These are phyloP conservation scores for Agriopis marginaria DNA, from an alignment of 2,888 invertebrate species.

Conservation along the genomic window DNA sequence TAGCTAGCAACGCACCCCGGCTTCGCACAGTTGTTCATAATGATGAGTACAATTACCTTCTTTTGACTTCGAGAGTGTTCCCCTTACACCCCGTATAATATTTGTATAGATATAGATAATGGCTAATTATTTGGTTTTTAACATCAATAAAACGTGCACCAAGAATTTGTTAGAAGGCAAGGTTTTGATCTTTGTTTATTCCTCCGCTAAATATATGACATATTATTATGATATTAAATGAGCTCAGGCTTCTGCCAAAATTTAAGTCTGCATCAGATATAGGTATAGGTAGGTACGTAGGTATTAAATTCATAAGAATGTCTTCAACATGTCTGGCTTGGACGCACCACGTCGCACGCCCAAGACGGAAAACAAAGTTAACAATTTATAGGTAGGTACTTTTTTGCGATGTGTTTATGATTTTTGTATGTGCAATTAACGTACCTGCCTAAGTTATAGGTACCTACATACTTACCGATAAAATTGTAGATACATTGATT, in stretches of 20 bases:
- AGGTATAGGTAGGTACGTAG: constrained; percentile 48
- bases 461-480: too few species aligned
- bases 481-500: too few species aligned
- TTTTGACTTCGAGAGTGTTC: too few species aligned
- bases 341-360: constrained; percentile 44
- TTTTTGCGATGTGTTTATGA: constrained; percentile 52
- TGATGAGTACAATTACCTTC: too few species aligned
- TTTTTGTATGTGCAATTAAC: constrained; percentile 31
- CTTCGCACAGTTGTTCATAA: too few species aligned
- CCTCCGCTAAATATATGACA: constrained; percentile 63
- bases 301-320: constrained; percentile 64
- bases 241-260: constrained; percentile 69
- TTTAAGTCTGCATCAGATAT: constrained; percentile 64
- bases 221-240: constrained; percentile 60
- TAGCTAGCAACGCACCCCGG: too few species aligned
- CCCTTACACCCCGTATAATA: too few species aligned
- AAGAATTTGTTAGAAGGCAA: constrained; percentile 26
- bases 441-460: too few species aligned
- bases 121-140: background rate
- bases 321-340: constrained; percentile 59
- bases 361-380: constrained; percentile 56
- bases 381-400: constrained; percentile 35
- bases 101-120: too few species aligned
- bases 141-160: background rate
- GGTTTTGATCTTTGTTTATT: constrained; percentile 55